A percentile compares a stretch with the other conserved stretches of the same genome.
Evolutionary conservation across 2,113 vertebrate genomes (phyloP).

Genomic region (Pithys albifrons): DNA sequence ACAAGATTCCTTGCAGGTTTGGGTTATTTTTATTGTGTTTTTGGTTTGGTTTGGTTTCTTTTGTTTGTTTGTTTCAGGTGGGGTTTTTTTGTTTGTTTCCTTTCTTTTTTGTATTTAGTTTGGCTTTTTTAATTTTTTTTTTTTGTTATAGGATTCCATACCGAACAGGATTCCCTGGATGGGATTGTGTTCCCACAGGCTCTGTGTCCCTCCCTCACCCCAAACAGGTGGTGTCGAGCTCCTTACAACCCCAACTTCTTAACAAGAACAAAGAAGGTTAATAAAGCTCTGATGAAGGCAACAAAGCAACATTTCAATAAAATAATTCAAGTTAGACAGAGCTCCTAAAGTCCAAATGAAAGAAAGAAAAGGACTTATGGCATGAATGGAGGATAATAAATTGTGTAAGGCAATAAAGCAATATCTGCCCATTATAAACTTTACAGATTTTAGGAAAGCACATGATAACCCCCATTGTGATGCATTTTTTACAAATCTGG

Average conservation of each 20-base stretch:
- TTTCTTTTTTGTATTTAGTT: too few relatives aligned
- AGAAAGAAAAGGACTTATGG: not conserved
- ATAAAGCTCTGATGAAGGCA: not conserved
- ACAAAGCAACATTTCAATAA: not conserved
- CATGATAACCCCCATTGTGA: conserved; percentile 8
- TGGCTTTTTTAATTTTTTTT: too few relatives aligned
- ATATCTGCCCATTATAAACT: not conserved
- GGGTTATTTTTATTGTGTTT: too few relatives aligned
- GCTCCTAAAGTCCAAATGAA: not conserved
- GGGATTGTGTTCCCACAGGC: not conserved
- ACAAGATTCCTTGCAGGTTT: not conserved
- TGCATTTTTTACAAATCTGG: conserved; percentile 14
- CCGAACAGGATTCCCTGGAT: not conserved
- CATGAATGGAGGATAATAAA: not conserved
- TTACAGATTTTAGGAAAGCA: not conserved
- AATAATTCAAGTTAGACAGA: not conserved
- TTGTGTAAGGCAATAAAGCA: not conserved
- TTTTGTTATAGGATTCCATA: too few relatives aligned
- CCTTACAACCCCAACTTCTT: not conserved
- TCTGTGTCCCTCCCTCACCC: not conserved
- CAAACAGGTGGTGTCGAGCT: not conserved
- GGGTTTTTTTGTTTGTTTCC: too few relatives aligned
- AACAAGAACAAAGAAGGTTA: not conserved
- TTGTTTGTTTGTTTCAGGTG: too few relatives aligned
- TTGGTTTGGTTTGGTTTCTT: too few relatives aligned